Evolutionary conservation across 2,888 invertebrate species (phyloP), one percentile per base, ranked within the genome.

Genomic region (Epicampocera succincta): DNA sequence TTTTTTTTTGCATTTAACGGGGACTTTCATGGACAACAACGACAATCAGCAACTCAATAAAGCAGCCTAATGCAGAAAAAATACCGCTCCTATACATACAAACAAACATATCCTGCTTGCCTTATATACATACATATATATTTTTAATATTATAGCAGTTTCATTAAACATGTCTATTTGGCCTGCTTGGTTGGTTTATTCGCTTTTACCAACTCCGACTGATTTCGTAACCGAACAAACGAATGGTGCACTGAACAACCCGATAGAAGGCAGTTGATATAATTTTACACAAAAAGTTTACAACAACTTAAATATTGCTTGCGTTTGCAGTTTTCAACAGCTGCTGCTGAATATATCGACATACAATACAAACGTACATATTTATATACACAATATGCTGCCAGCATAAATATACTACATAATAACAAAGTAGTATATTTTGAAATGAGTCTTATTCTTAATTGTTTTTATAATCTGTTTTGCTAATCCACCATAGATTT

Each of bases 171-270:
- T 63, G 48, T 25, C 46, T 44, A 60, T 9, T 61, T 60, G 1
- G n/a, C 42, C 44, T 65, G 50, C 40, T 74, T 56, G 17, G 71
- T 33, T 54, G 61, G 33, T 54, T 72, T 17, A 44, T 42, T 33
- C 15, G 33, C 42, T 48, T 56, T 48, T 77, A 71, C 60, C 56
- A 50, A 48, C 54, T 52, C 6, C 40, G 54, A 54, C 58, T 50
- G 78, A 66, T 79, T 79, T 79, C 72, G 54, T 73, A 79, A 73
- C 13, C 38, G 52, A 42, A 42, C 46, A 15, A 61, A 61, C 19
- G n/a, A 61, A 72, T 15, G 58, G 12, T 21, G n/a, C 11, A 25
- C 38, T 54, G 21, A 71, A 65, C 40, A 58, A 78, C 58, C 38
- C 52, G 50, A 72, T 66, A 72, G 50, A 52, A 56, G 50, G 13